phyloP scores from a whole-genome alignment of 2,888 invertebrate species.

The Sarcophaga rosellei region DNA sequence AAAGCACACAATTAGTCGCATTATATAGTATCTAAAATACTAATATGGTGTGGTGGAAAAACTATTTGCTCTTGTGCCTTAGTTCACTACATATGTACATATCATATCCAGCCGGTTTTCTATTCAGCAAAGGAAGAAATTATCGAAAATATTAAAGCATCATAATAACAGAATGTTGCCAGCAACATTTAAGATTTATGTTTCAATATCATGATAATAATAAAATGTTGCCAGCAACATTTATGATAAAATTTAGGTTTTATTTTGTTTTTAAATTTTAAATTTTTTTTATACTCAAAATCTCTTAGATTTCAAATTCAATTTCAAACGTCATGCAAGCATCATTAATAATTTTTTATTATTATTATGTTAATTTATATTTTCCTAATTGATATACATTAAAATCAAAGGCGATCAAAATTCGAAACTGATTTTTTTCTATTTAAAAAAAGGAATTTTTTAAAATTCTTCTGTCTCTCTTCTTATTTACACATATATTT shows the following conservation, averaged over 20 bases:
- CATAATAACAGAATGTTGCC: neutral
- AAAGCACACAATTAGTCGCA: too few relatives aligned
- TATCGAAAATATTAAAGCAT: neutral
- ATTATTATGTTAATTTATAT: neutral
- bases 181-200: neutral
- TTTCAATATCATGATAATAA: too few relatives aligned
- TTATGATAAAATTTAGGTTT: neutral
- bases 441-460: neutral
- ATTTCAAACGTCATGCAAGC: neutral
- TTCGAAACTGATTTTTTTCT: neutral
- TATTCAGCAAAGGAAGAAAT: too few relatives aligned
- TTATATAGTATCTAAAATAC: too few relatives aligned
- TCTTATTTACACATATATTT: conserved; percentile 17
- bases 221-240: neutral
- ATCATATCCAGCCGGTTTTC: too few relatives aligned
- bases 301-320: conserved; percentile 24
- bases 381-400: neutral
- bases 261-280: neutral
- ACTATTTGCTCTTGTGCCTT: too few relatives aligned
- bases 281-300: neutral
- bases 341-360: neutral
- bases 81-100: too few relatives aligned
- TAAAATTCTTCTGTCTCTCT: neutral
- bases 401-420: neutral
- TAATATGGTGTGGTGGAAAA: too few relatives aligned